Percentiles rank a stretch among this genome's conserved stretches.
These are phyloP conservation scores for Zaprionus vittiger DNA, from an alignment of 1,140 invertebrate genomes.

Conservation along the genomic window DNA sequence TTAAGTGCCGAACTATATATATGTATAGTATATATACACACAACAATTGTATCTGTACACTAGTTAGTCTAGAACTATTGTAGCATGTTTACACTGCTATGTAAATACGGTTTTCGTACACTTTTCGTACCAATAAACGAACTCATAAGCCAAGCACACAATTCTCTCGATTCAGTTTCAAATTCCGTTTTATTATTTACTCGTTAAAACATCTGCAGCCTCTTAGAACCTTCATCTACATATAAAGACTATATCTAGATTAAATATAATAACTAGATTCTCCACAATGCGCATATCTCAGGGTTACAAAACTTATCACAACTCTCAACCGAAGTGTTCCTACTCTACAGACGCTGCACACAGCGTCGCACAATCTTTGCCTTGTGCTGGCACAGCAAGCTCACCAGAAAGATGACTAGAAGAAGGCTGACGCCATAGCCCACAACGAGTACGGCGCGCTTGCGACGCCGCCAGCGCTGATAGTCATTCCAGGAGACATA, in stretches of 20 bases:
- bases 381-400: slow-evolving; percentile 74
- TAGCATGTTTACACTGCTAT: slow-evolving; percentile 43
- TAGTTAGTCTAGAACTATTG: slow-evolving; percentile 19
- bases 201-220: slow-evolving; percentile 6
- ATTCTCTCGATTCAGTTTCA: neutral
- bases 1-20: slow-evolving; percentile 74
- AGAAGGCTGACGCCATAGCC: slow-evolving; percentile 69
- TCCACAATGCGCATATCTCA: slow-evolving; percentile 60
- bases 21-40: slow-evolving; percentile 18
- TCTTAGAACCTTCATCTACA: slow-evolving; percentile 12
- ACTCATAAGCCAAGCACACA: neutral
- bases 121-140: slow-evolving; percentile 51
- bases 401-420: slow-evolving; percentile 62
- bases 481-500: slow-evolving; percentile 89
- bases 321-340: slow-evolving; percentile 13
- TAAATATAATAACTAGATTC: slow-evolving; percentile 56
- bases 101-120: slow-evolving; percentile 51
- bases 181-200: slow-evolving; percentile 25
- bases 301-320: slow-evolving; percentile 69
- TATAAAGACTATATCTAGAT: slow-evolving; percentile 46
- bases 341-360: slow-evolving; percentile 68
- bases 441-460: slow-evolving; percentile 65
- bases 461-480: slow-evolving; percentile 86
- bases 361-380: slow-evolving; percentile 77
- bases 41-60: slow-evolving; percentile 6